phyloP scores from a whole-genome alignment of 2,113 vertebrate genomes.

The Gallinago jamesoni region DNA sequence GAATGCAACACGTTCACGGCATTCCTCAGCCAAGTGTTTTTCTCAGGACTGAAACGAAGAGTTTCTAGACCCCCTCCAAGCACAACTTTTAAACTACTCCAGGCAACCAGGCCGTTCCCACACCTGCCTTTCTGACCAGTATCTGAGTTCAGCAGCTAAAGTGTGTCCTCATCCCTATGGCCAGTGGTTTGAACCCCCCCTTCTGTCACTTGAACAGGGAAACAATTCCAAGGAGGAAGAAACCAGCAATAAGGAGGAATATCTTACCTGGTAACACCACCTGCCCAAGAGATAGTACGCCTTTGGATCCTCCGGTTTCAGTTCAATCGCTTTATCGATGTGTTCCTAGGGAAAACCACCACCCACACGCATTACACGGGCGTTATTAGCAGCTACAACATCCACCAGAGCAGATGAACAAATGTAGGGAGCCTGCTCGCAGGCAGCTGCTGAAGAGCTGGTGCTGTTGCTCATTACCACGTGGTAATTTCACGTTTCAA shows the following conservation, averaged over 20 bases:
- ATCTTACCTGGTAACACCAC: conserved; percentile 81
- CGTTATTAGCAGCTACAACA: background rate
- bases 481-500: accelerated
- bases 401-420: background rate
- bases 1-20: background rate
- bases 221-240: background rate
- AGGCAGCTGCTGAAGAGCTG: background rate
- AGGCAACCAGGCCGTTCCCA: background rate
- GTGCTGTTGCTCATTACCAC: background rate
- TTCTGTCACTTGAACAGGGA: background rate
- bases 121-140: background rate
- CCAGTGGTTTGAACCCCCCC: background rate
- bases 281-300: conserved; percentile 79
- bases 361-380: background rate
- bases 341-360: conserved; percentile 69
- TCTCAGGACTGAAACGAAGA: background rate
- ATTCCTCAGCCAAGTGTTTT: background rate
- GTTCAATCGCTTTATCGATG: conserved; percentile 76
- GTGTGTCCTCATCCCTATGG: background rate
- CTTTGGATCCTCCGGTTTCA: conserved; percentile 75
- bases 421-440: background rate
- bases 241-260: background rate
- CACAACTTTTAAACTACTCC: background rate
- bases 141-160: background rate
- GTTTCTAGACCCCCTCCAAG: background rate